Base-by-base conservation (phyloP, 1,140 invertebrate genomes). In the Platyscapa corneri region DNA sequence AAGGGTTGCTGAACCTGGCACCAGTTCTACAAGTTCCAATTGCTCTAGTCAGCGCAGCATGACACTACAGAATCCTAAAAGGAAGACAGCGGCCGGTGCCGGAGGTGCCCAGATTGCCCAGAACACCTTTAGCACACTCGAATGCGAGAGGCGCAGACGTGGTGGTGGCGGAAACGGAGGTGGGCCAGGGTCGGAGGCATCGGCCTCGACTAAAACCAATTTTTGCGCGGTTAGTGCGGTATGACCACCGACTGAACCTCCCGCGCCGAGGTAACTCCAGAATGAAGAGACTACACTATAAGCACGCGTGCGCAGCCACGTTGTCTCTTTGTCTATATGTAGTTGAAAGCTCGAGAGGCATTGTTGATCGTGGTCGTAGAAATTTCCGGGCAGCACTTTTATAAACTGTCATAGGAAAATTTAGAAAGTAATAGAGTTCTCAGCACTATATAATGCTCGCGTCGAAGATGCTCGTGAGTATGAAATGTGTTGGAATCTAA, bases 91-190 rank as follows among this genome's bases (percentile, higher is more conserved):
- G 5, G 49, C 49, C 70, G 70, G 70, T 16, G 10, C 70, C 2
- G 30, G 8, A 7, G 64, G 65, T 7, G 42, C 84, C 7, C 92
- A 92, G 77, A 93, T 93, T 46, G 92, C 92, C 20, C 93, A 93
- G 81, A 93, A 93, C 77, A 92, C 92, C 0, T 93, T 93, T 60
- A 93, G 92, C 87, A 93, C 93, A 18, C 90, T 93, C 88, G 93
- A 93, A 46, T 93, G 92, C 76, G 92, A 93, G 83, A 91, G 89
- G 82, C 88, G 89, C 37, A 92, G 92, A 83, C 88, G 92, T 0
- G 90, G 85, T 27, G 88, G 90, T 16, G 32, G 91, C 34, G n/a
- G 91, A 34, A 84, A 89, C 16, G 64, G 60, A 0, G 12, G 32
- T 37, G 53, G n/a, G 1, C 0, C n/a, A 30, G n/a, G 46, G 12